Conservation (phyloP, 2,888 invertebrate species). For the Rhimphoctona megacephalus region DNA sequence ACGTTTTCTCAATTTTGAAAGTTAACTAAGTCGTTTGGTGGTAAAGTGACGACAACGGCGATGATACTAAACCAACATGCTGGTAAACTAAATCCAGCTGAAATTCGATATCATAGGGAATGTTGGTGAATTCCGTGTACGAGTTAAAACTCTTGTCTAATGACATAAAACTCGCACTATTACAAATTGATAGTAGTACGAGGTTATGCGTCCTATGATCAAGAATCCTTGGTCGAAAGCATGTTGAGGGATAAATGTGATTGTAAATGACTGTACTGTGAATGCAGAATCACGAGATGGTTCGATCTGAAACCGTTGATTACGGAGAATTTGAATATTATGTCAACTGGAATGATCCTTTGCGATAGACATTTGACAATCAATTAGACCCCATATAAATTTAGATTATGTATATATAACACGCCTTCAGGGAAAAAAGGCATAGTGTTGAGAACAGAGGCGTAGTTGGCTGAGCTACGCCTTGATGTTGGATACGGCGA, state of each 20-base stretch:
- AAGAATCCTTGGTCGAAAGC: neutral
- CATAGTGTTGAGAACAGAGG: too few relatives aligned
- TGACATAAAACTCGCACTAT: neutral
- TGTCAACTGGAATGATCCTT: neutral
- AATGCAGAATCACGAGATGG: neutral
- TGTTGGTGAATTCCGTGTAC: conserved; percentile 13
- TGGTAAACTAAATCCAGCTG: conserved; percentile 15
- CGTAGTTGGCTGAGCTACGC: too few relatives aligned
- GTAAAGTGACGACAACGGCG: conserved; percentile 28
- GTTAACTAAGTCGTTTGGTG: conserved; percentile 31
- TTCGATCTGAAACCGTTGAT: conserved; percentile 49
- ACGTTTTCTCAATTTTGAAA: conserved; percentile 42
- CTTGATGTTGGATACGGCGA: too few relatives aligned
- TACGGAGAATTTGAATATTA: conserved; percentile 26
- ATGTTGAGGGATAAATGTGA: neutral
- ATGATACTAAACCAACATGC: conserved; percentile 20
- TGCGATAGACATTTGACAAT: neutral
- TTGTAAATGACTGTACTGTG: neutral
- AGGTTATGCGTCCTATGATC: neutral
- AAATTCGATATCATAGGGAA: conserved; percentile 5
- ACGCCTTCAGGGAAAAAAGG: too few relatives aligned
- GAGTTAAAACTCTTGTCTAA: conserved; percentile 17
- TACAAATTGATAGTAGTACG: neutral
- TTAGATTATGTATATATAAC: neutral
- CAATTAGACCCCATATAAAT: neutral